phyloP scores from a whole-genome alignment of 30 jellyfish, hydroid and myxozoan genomes.

The Mastigias papua region DNA sequence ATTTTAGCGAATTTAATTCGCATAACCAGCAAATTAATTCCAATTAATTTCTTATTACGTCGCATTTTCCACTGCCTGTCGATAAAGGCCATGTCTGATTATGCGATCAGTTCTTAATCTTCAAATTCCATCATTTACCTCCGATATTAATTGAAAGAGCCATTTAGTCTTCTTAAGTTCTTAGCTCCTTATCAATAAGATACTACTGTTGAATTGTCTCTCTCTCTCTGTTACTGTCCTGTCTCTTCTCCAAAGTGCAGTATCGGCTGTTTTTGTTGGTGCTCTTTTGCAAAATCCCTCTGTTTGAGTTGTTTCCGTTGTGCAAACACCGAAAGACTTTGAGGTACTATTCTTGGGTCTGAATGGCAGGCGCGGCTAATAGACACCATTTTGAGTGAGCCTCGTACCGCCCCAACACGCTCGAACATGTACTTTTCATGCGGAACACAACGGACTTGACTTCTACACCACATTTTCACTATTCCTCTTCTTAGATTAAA shows the following conservation, averaged over 20 bases:
- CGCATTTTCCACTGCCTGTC: neutral
- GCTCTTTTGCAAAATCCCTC: neutral
- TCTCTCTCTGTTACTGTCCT: neutral
- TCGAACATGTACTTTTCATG: neutral
- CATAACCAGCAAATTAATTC: conserved; percentile 24
- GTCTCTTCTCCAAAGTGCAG: neutral
- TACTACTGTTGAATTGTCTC: neutral
- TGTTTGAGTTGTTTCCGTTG: neutral
- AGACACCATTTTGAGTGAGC: neutral
- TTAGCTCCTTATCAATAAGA: conserved; percentile 3
- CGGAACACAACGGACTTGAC: neutral
- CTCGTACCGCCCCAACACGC: neutral
- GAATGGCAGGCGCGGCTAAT: neutral
- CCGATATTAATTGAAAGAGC: neutral
- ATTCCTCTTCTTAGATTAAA: too few species aligned
- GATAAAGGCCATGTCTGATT: conserved; percentile 5
- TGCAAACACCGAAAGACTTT: neutral
- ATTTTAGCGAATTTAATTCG: neutral
- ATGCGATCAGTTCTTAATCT: conserved; percentile 9
- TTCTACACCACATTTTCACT: too few species aligned
- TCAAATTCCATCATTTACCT: neutral
- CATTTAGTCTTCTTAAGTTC: neutral
- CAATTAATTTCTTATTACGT: conserved; percentile 54
- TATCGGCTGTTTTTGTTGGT: neutral
- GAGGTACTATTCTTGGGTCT: neutral